phyloP scores from a whole-genome alignment of 1,140 invertebrate species.

The Macrotrachela quadricornifera region DNA sequence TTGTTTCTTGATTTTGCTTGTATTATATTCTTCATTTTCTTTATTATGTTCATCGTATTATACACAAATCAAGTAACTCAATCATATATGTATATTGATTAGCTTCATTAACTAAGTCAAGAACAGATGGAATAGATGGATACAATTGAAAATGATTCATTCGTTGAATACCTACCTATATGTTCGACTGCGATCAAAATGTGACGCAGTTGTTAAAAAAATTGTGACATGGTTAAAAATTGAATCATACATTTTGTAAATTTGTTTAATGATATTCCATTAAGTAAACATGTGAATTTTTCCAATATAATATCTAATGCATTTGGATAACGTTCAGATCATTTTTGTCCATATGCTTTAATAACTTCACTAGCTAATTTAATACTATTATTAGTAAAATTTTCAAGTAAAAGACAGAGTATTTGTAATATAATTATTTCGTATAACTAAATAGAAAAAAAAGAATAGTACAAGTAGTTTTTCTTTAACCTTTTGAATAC shows the following conservation, averaged over 20 bases:
- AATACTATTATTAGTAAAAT: slow-evolving; percentile 84
- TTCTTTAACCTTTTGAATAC: too few relatives aligned
- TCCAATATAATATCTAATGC: slow-evolving; percentile 85
- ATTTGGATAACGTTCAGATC: slow-evolving; percentile 68
- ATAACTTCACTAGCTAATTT: slow-evolving; percentile 86
- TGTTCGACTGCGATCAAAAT: slow-evolving; percentile 90
- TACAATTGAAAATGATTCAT: slow-evolving; percentile 91
- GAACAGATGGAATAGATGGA: slow-evolving; percentile 54
- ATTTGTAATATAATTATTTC: slow-evolving; percentile 89
- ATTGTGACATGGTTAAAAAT: too few relatives aligned
- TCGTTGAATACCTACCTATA: slow-evolving; percentile 69
- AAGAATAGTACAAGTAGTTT: too few relatives aligned
- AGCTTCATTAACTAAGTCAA: slow-evolving; percentile 86
- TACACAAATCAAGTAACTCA: slow-evolving; percentile 53
- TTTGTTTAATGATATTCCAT: slow-evolving; percentile 58
- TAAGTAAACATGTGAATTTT: slow-evolving; percentile 70
- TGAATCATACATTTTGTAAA: too few relatives aligned
- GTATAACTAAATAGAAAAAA: too few relatives aligned
- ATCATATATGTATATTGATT: slow-evolving; percentile 88
- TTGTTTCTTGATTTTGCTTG: slow-evolving; percentile 34
- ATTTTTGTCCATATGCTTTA: slow-evolving; percentile 83
- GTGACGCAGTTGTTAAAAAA: too few relatives aligned
- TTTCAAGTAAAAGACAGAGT: slow-evolving; percentile 70
- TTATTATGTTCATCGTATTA: slow-evolving; percentile 71
- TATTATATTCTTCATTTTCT: slow-evolving; percentile 77